These are phyloP conservation scores for Brachyopa scutellaris DNA, from an alignment of 2,888 invertebrate species.

Conservation along the genomic window DNA sequence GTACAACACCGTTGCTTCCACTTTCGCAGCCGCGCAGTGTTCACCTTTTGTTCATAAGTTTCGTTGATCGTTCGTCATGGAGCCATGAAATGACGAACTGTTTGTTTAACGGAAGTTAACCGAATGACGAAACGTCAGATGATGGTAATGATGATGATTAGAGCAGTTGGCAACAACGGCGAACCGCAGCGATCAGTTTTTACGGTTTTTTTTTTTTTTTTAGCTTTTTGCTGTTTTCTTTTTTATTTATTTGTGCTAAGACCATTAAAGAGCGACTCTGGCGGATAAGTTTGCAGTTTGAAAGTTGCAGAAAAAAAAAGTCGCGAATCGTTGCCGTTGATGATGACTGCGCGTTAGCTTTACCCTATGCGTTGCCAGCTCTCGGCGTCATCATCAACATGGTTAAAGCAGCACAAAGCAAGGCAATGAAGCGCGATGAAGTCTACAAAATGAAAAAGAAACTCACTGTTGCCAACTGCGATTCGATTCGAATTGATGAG, in stretches of 20 bases:
- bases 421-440: conserved; percentile 31
- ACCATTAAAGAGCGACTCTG: conserved; percentile 1
- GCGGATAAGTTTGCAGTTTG: conserved; percentile 3
- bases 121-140: conserved; percentile 59
- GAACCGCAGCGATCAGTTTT: conserved; percentile 5
- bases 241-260: conserved; percentile 16
- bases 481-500: conserved; percentile 1
- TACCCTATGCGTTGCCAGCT: conserved; percentile 23
- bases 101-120: conserved; percentile 58
- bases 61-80: conserved; percentile 45
- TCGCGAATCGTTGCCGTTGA: conserved; percentile 1
- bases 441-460: not conserved
- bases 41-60: conserved; percentile 35
- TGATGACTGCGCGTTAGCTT: not conserved
- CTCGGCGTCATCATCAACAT: conserved; percentile 29
- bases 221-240: too few relatives aligned
- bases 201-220: not conserved
- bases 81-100: conserved; percentile 58
- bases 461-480: conserved; percentile 39
- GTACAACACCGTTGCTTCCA: conserved; percentile 24
- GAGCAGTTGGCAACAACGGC: conserved; percentile 27
- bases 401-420: not conserved
- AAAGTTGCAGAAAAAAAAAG: conserved; percentile 21
- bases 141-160: conserved; percentile 29
- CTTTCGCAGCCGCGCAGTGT: not conserved